phyloP scores from a whole-genome alignment of 2,888 invertebrate genomes.

The Shargacucullia verbasci region DNA sequence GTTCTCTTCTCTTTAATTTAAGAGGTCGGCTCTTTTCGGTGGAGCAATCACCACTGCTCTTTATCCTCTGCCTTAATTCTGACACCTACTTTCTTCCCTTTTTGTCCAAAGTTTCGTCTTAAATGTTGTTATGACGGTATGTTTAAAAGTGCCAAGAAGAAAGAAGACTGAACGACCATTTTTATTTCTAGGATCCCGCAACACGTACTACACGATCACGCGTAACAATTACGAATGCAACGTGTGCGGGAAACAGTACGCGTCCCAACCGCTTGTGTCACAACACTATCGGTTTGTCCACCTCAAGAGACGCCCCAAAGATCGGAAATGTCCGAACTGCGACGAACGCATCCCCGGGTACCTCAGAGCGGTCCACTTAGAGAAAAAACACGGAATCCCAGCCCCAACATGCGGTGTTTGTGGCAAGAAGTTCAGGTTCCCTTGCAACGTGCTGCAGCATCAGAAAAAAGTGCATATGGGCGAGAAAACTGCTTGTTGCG shows the following conservation, averaged over 20 bases:
- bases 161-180: slow-evolving; percentile 51
- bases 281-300: slow-evolving; percentile 75
- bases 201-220: slow-evolving; percentile 58
- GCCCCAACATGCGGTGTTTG: slow-evolving; percentile 74
- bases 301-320: slow-evolving; percentile 64
- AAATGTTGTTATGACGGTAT: background rate
- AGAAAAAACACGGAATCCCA: slow-evolving; percentile 69
- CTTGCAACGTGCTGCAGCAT: slow-evolving; percentile 67
- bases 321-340: slow-evolving; percentile 70
- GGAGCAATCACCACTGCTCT: no score
- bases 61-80: no score
- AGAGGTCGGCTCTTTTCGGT: no score
- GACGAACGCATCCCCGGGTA: slow-evolving; percentile 64
- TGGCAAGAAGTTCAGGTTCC: slow-evolving; percentile 71
- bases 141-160: slow-evolving; percentile 4
- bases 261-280: slow-evolving; percentile 67
- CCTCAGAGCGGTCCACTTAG: slow-evolving; percentile 68
- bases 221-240: slow-evolving; percentile 64
- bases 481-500: slow-evolving; percentile 76
- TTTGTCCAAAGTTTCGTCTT: no score
- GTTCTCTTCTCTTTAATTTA: no score
- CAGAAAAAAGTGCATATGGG: slow-evolving; percentile 74
- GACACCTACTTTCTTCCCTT: no score
- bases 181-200: slow-evolving; percentile 68
- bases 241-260: slow-evolving; percentile 63